Conservation (phyloP, 2,113 vertebrate species). For the Malurus cyaneus region DNA sequence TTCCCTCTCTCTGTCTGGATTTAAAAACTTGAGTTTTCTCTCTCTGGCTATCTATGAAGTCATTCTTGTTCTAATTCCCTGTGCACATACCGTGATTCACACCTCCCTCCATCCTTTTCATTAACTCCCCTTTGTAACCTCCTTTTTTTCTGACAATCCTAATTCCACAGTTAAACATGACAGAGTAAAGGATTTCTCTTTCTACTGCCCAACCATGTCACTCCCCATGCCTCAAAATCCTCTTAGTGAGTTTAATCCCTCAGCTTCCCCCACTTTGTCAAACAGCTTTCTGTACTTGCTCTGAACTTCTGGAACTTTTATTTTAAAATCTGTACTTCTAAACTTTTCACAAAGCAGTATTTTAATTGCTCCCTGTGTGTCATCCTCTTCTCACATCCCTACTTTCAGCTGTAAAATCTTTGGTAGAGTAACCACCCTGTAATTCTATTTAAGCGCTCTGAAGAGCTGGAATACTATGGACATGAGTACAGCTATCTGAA, state of each 20-base stretch:
- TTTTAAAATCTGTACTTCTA: background rate
- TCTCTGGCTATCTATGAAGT: background rate
- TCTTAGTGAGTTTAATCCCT: conserved; percentile 46
- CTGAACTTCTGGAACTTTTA: conserved; percentile 26
- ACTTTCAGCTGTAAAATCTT: background rate
- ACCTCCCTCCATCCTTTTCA: background rate
- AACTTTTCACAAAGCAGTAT: background rate
- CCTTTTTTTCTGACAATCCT: conserved; percentile 12
- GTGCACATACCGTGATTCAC: background rate
- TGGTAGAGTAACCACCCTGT: background rate
- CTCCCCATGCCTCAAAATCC: conserved; percentile 50
- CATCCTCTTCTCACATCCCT: background rate
- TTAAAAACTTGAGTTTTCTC: background rate
- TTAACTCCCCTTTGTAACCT: conserved; percentile 19
- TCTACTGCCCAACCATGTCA: conserved; percentile 43
- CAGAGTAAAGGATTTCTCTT: conserved; percentile 49
- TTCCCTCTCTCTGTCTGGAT: background rate
- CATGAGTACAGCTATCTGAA: background rate
- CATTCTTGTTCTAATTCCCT: background rate
- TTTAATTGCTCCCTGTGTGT: conserved; percentile 23
- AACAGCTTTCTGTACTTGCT: conserved; percentile 1
- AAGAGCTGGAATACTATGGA: background rate
- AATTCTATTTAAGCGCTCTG: background rate
- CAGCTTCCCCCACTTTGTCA: background rate
- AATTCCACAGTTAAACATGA: conserved; percentile 44